Evolutionary conservation across 2,888 invertebrate genomes (phyloP).

Genomic region (Caenorhabditis sp.): DNA sequence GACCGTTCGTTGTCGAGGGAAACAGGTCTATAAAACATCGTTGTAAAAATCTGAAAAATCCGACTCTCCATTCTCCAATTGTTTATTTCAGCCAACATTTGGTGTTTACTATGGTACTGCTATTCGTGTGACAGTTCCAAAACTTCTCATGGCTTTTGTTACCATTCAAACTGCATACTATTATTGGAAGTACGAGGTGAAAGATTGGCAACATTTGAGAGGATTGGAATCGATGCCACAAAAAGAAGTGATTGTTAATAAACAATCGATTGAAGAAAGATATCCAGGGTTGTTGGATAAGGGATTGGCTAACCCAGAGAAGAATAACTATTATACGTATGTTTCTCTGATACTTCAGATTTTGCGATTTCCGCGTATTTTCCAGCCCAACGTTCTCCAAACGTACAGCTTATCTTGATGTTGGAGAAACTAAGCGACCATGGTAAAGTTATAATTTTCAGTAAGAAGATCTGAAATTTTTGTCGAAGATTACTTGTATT

Average conservation of each 20-base stretch:
- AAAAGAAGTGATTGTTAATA: conserved; percentile 51
- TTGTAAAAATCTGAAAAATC: not conserved
- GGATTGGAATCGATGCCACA: conserved; percentile 60
- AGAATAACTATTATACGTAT: conserved; percentile 50
- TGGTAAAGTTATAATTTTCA: conserved; percentile 39
- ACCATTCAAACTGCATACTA: conserved; percentile 60
- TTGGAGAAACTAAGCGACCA: conserved; percentile 61
- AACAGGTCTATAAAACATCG: no score
- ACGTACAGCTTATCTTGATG: conserved; percentile 60
- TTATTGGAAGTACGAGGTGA: conserved; percentile 68
- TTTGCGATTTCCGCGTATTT: no score
- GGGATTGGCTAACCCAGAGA: conserved; percentile 46
- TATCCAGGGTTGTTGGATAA: conserved; percentile 58
- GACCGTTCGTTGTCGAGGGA: no score
- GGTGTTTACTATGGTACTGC: conserved; percentile 63
- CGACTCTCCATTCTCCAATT: no score
- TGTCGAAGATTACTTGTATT: not conserved
- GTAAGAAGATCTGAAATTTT: not conserved
- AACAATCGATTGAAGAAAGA: conserved; percentile 48
- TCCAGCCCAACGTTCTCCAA: conserved; percentile 61
- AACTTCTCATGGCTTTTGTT: conserved; percentile 59
- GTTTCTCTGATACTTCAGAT: conserved; percentile 11
- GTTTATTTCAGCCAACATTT: conserved; percentile 60
- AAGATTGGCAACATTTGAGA: conserved; percentile 63
- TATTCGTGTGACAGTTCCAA: conserved; percentile 64